Base-by-base conservation (phyloP, 2,888 invertebrate genomes). In the Plemyria rubiginata region DNA sequence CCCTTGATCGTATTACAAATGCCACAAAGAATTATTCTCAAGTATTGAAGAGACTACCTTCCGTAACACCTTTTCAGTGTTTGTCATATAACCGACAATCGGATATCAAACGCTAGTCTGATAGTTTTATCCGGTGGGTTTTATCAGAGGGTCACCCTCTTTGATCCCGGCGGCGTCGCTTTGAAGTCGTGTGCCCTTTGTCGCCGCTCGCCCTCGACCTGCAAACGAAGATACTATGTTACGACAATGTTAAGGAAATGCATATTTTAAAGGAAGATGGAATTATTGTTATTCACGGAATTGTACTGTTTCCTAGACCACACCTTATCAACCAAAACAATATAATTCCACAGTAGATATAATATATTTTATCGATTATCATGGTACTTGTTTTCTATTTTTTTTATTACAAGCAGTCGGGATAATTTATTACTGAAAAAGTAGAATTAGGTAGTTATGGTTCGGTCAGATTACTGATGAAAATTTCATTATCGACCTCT, bases 61-160 rank as follows among this genome's bases (percentile, higher is more conserved):
- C 63, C 70, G 73, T 78, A 73, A 81, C 83, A 84, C 82, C 81
- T 86, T 80, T 82, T 79, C 73, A 78, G 71, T 66, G 71, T 82
- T 83, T 82, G 77, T 77, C 80, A 85, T 84, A 81, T 84, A 84
- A 79, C 84, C 82, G 80, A 85, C 87, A 89, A 87, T 89, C 88
- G 80, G 83, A 86, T 87, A 87, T 84, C 81, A 87, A 86, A 84
- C 84, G 84, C 65, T 68, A 70, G 77, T 84, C 74, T 77, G 81
- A 81, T 80, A 76, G 85, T 80, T 87, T 86, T 81, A 86, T 85
- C 85, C 82, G 77, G 73, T 70, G 80, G 77, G 78, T 68, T 84
- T 80, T 85, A 85, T 86, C 87, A 81, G 74, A 71, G 66, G 77
- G 79, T 77, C 80, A 78, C 75, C 74, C 75, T 73, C 85, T 86